Evolutionary conservation across 2,113 vertebrate species (phyloP), one percentile per base, ranked within the genome.

Genomic region (Suncus etruscus): DNA sequence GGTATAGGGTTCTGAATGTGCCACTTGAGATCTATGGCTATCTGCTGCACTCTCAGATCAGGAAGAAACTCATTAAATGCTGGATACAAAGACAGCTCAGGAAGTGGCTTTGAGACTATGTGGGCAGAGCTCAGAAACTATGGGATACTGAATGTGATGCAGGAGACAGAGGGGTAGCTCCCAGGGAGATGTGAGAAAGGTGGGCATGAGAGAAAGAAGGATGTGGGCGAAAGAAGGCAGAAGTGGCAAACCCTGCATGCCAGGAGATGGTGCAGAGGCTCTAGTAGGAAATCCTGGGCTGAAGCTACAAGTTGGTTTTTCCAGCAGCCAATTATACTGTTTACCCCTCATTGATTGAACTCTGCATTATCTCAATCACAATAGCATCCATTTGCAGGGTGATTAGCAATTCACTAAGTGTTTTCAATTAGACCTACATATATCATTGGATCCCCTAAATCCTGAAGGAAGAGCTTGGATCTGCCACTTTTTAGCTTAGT

Each of bases 321-420:
- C 50, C 8, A 69, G 77, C 8, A 51, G 69, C 90, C 70, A 29
- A 14, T 85, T 27, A 50, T 31, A 48, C 70, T 90, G 63, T 83
- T 94, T 83, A 51, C 77, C 16, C 58, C 68, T 85, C 68, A 87
- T 87, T 92, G 70, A 91, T 73, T 75, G 66, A 75, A 81, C 75
- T 75, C 51, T 16, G 32, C 7, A 25, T 83, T 78, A 24, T 89
- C 70, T 92, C 47, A 47, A 12, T 94, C 74, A 85, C 74, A 89
- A 82, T 75, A 61, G n/a, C 51, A 20, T 89, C 92, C 48, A 86
- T 93, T 61, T 83, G 24, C 48, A 27, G 76, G 50, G 14, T 70
- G 86, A 85, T 92, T 86, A 87, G 80, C 68, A 81, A 58, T 54
- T 87, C 61, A 65, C 25, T 76, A 66, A 77, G 48, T 94, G 86